Conservation (phyloP, 2,888 invertebrate species). For the Hypomecis punctinalis region DNA sequence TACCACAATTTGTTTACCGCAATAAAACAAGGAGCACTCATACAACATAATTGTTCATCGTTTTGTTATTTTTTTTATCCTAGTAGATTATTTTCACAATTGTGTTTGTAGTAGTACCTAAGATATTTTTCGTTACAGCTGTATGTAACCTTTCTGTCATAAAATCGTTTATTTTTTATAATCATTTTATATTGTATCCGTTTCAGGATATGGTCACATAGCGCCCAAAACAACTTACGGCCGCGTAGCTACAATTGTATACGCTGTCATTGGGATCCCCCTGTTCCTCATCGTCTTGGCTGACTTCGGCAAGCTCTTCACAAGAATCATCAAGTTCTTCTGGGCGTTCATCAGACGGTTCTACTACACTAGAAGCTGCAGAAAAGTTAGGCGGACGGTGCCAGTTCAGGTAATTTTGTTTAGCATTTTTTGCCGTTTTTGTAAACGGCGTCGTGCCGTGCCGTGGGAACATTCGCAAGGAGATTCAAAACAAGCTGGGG, state of each 20-base stretch:
- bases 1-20: too few species aligned
- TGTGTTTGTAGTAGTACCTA: background rate
- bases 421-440: too few species aligned
- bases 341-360: conserved; percentile 94
- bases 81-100: background rate
- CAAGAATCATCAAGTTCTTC: conserved; percentile 94
- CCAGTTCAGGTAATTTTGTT: conserved; percentile 88
- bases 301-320: conserved; percentile 97
- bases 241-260: conserved; percentile 94
- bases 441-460: too few species aligned
- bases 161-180: background rate
- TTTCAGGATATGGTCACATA: conserved; percentile 97
- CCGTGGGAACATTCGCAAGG: too few species aligned
- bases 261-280: conserved; percentile 98
- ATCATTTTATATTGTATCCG: background rate
- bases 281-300: conserved; percentile 97
- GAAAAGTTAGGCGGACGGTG: conserved; percentile 89
- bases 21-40: too few species aligned
- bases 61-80: background rate
- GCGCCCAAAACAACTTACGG: conserved; percentile 95
- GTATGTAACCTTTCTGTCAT: background rate
- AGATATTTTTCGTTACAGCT: background rate
- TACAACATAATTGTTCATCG: background rate
- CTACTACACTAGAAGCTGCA: conserved; percentile 94
- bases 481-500: too few species aligned